Base-by-base conservation (phyloP, 1,140 invertebrate genomes). In the Caligus rogercresseyi region DNA sequence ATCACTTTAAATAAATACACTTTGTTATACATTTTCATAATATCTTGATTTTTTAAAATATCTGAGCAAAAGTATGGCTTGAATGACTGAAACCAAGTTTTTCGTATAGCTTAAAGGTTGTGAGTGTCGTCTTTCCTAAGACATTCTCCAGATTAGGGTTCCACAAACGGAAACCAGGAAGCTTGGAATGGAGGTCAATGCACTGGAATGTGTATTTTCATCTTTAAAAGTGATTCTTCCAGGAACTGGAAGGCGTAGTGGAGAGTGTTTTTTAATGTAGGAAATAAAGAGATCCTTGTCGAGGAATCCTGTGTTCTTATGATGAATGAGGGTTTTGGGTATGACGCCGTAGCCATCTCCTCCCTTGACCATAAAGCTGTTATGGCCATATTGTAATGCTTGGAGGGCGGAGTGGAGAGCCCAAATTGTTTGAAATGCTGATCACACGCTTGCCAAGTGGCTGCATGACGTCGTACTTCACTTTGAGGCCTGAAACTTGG, bases 281-380 rank as follows among this genome's bases (percentile, higher is more conserved):
- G 11, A 57, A 18, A 21, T 52, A 23, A 25, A 18, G 2, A 51
- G 20, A 14, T 51, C 52, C 16, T 25, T 58, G 54, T 59, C 21
- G 3, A 64, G 66, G 66, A 64, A 67, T 69, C 72, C 72, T 14
- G 68, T 67, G 25, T 68, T 66, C 16, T 68, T 58, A 54, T 81
- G 65, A 51, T 68, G 24, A 3, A 73, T 65, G 3, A 69, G 63
- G 21, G 72, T 70, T 3, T 74, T 67, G 54, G 68, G 68, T 2
- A 79, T 65, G 67, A 78, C 72, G 0, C 59, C 56, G 60, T 72
- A 80, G 1, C 80, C 81, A 67, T 86, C 83, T 15, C 84, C 84
- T 7, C 83, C 84, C 1, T 73, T 70, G 1, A 79, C 75, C 7
- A 87, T 70, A 68, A 82, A 87, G 58, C 76, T 76, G 26, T 77